Base-by-base conservation (phyloP, 2,797 vertebrate genomes). In the Phrynocephalus forsythii region DNA sequence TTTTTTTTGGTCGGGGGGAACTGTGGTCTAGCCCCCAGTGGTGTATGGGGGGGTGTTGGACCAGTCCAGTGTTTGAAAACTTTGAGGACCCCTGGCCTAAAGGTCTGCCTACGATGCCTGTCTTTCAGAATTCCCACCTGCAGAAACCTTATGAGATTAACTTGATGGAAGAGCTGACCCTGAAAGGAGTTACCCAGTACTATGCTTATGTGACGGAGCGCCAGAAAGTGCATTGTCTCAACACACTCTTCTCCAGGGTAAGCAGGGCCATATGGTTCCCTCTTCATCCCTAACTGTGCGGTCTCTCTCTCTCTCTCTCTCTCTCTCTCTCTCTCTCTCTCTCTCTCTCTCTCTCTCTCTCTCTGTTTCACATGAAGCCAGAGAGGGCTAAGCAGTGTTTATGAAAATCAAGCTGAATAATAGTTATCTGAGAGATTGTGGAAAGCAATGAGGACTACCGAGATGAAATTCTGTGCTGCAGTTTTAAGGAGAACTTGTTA, bases 61-160 rank as follows among this genome's bases (percentile, higher is more conserved):
- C 33, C 38, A 2, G 38, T 44, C 38, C 38, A 44, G 5, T 4
- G 38, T 44, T 44, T 44, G 38, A 44, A 44, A 44, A 44, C 38
- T 44, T 44, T 44, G 38, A 44, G 38, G 38, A 44, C 38, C 38
- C 38, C 38, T 44, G 38, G 5, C 11, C 68, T 77, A 1, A 75
- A 22, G 16, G 33, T n/a, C 67, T 86, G 3, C 38, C 38, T 3
- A 44, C 48, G 48, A 48, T 67, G 3, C 77, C 5, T 93, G 0
- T 91, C 67, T 94, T 95, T 63, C 90, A 99, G 99, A 99, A 98
- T 95, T 92, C 98, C 86, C 98, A 99, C 95, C 97, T 99, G 96
- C 98, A 99, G 96, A 99, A 99, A 97, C 99, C 99, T 76, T 99
- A 99, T 0, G 99, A 99, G 97, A 99, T 99, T 95, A 99, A 99